Base-by-base conservation (phyloP, 2,797 vertebrate species). In the Parauchenoglanis ngamensis region DNA sequence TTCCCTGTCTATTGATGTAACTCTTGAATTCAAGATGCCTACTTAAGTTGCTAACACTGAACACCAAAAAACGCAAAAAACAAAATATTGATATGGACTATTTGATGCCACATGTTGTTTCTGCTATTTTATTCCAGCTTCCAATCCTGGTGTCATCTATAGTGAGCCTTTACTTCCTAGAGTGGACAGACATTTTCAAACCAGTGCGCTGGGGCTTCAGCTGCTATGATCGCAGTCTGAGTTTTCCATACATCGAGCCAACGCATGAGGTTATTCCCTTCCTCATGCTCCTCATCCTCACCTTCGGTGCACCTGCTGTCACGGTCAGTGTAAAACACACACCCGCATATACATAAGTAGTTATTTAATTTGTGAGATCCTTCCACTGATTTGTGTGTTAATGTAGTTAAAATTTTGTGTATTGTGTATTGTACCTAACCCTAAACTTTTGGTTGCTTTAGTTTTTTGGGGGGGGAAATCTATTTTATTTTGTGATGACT, bases 171-270 rank as follows among this genome's bases (percentile, higher is more conserved):
- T 99, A 99, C 93, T 99, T 99, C 92, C 95, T 99, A 89, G 98
- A 99, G 92, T 97, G 98, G 93, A 99, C 98, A 0, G 98, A 99
- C 92, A 95, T 99, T 92, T 99, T 99, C 95, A 98, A 97, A 91
- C 98, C 98, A 0, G 97, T 97, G 59, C 97, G 97, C 77, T 97
- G 97, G 21, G 98, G 98, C 76, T 99, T 98, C 93, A 97, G 94
- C 93, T 99, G 98, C 95, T 97, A 99, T 89, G 98, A 99, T 94
- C 97, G 98, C 86, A 98, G 97, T 90, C 95, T 99, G 91, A 99
- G 98, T 91, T 97, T 99, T 92, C 98, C 98, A 2, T 99, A 98
- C 88, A 96, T 99, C 23, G 98, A 99, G 89, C 97, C 98, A 23
- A 95, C 96, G n/a, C 97, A 98, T 25, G 98, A 99, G 92, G 96